Evolutionary conservation across 2,797 vertebrate genomes (phyloP), one percentile per base, ranked within the genome.

Genomic region (Microctenopoma lineatum): DNA sequence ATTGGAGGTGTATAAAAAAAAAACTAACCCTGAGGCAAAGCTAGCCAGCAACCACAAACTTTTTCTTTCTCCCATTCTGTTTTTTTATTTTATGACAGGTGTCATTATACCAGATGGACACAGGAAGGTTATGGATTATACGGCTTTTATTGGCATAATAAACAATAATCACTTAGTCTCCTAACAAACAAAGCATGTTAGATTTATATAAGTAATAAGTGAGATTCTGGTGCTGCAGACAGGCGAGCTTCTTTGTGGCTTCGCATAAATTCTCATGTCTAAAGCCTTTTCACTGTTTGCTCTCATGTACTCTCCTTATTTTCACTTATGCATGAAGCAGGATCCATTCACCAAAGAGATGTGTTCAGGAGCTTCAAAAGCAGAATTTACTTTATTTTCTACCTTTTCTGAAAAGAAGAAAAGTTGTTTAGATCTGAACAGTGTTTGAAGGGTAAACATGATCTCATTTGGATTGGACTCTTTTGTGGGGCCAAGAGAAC

Each of bases 71-170:
- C 83, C 79, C 79, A 65, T 86, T 90, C 46, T 65, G 70, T 78
- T 88, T 78, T 88, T 92, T 87, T 89, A 83, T 91, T 90, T 91
- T 87, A 90, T 26, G 55, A 74, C 75, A 66, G 87, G 85, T 87
- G 86, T 89, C 86, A 84, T 90, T 86, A 84, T 75, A 87, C 72
- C 87, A 91, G 89, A 92, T 85, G 87, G 88, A 87, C 60, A 80
- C 87, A 84, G 84, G 87, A 84, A 85, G 87, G 79, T 75, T 77
- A 69, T 66, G 77, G 85, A 90, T 87, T 88, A 86, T 81, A 72
- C 59, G 76, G 75, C 62, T 91, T 93, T 93, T 93, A 92, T 90
- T 89, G 83, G 78, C 72, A 87, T 82, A 87, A 92, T 94, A 92
- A 94, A 94, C 90, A 92, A 92, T 90, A 88, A 93, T 92, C 80